Base-by-base conservation (phyloP, 2,888 invertebrate genomes). In the Callimorpha dominula region DNA sequence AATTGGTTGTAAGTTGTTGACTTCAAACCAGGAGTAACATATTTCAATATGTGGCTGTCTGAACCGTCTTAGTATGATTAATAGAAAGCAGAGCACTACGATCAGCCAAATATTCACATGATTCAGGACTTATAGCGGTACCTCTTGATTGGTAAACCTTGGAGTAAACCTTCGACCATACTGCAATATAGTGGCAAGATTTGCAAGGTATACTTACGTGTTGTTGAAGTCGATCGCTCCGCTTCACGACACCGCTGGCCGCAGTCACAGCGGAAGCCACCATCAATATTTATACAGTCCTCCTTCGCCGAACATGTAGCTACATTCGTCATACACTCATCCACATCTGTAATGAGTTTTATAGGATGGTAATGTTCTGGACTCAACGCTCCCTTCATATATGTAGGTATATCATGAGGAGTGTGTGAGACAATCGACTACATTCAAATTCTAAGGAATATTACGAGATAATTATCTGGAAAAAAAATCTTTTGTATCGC, bases 201-300 rank as follows among this genome's bases (percentile, higher is more conserved):
- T n/a, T 15, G 14, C 4, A 42, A 14, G 11, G 4, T 40, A n/a
- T 74, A 75, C 74, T 85, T 76, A 89, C 90, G 17, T 40, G 63
- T 69, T 1, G 66, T 87, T 73, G 89, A 88, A 11, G 83, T 82
- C 2, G 89, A 87, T 49, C 81, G 85, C 12, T 89, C 89, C 0
- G 76, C 74, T 31, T 87, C 87, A 0, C 89, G 87, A 72, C 94
- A 94, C 17, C 89, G 78, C 68, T 82, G 68, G 0, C 92, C 91
- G 73, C 92, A 93, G 85, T 86, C 94, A 85, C 98, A 98, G 20
- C 96, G 96, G 91, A 97, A 99, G 0, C 98, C 97, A 0, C 99
- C 99, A 17, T 97, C 96, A 0, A 97, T 97, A 89, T 99, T 99
- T 31, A 97, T 88, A 86, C 99, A 99, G 75, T 92, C 91, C 75